phyloP scores from a whole-genome alignment of 2,113 vertebrate species.

The Alligator sinensis region DNA sequence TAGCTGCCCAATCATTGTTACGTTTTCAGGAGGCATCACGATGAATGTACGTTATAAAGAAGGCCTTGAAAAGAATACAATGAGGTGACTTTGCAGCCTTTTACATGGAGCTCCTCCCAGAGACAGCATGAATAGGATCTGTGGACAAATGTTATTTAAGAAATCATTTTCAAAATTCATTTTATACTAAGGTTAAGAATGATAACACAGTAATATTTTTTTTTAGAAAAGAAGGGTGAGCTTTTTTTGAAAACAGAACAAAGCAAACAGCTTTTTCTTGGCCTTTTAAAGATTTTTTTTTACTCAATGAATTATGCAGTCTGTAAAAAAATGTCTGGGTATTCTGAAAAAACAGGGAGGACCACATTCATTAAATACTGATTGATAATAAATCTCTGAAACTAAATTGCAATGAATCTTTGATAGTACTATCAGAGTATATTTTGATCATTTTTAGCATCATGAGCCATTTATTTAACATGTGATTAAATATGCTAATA shows the following conservation, averaged over 20 bases:
- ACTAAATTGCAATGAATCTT: conserved; percentile 51
- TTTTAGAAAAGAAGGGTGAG: not conserved
- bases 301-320: not conserved
- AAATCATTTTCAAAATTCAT: not conserved
- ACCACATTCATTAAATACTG: conserved; percentile 21
- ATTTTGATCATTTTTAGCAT: conserved; percentile 21
- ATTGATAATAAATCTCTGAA: conserved; percentile 34
- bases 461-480: conserved; percentile 16
- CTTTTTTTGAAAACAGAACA: conserved; percentile 10
- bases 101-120: not conserved
- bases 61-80: not conserved
- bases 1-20: not conserved
- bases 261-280: not conserved
- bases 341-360: not conserved
- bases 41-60: not conserved
- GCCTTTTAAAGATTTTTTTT: not conserved
- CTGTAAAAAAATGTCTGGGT: conserved; percentile 2
- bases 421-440: conserved; percentile 21
- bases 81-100: not conserved
- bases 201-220: not conserved
- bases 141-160: not conserved
- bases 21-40: not conserved
- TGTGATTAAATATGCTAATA: not conserved
- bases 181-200: not conserved
- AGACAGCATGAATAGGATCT: not conserved